Evolutionary conservation across 2,113 vertebrate species (phyloP), one percentile per base, ranked within the genome.

Genomic region (Megatriorchis doriae): DNA sequence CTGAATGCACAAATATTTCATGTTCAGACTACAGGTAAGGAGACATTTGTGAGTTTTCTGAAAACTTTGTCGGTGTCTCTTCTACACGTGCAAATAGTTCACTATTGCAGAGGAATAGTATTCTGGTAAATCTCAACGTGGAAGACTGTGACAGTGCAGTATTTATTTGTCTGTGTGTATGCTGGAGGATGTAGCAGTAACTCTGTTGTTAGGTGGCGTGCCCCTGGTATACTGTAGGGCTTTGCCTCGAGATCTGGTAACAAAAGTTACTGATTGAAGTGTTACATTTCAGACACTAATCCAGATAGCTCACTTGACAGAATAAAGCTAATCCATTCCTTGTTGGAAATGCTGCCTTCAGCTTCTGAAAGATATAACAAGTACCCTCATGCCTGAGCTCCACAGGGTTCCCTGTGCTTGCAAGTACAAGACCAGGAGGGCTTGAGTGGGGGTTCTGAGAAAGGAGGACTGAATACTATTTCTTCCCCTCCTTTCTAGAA

Each of bases 291-390:
- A 81, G 79, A 65, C 25, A 62, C 29, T 93, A 91, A 86, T 90
- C 56, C 87, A 67, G 63, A 67, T 81, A 70, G 48, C 29, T 92
- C 67, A 67, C 56, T 84, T 83, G 82, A 68, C 40, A 83, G 56
- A 86, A 89, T 90, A 82, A 93, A 93, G 80, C 75, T 93, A 96
- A 94, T 86, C 88, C 74, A 77, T 88, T 75, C 31, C 56, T 52
- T 86, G 34, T 94, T 81, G 85, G 94, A 74, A 94, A 56, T 83
- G 88, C 31, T 90, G 71, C 84, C 81, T 34, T 86, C 55, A 59
- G 58, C 19, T 75, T 91, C 62, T 90, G 84, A 91, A 94, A 84
- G 88, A n/a, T 71, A 2, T 9, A 85, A 85, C 7, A 22, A 88
- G 59, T 93, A 81, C 67, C 55, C 48, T 83, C 67, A 71, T 31